These are phyloP conservation scores for Oreortyx pictus DNA, from an alignment of 2,797 vertebrate genomes.

Conservation along the genomic window DNA sequence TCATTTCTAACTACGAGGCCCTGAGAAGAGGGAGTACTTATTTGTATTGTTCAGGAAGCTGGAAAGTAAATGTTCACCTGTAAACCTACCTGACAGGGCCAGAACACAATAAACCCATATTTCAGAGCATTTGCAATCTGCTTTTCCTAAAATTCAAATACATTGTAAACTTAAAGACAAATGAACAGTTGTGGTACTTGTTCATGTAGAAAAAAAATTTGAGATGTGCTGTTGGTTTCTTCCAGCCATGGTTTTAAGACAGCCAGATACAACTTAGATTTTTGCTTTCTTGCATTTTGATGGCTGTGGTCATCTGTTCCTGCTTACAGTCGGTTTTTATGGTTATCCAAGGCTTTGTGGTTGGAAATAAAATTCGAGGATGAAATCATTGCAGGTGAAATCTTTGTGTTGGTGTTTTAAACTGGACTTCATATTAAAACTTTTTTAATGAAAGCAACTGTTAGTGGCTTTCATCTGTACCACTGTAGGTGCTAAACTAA, in stretches of 20 bases:
- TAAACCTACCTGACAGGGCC: neutral
- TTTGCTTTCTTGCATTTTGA: neutral
- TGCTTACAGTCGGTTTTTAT: neutral
- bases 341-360: neutral
- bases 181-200: neutral
- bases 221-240: neutral
- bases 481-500: neutral
- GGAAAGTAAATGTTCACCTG: neutral
- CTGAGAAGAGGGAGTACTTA: neutral
- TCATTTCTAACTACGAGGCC: neutral
- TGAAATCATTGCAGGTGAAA: neutral
- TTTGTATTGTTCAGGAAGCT: neutral
- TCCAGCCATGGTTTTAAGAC: neutral
- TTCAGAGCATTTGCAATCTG: neutral
- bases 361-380: neutral
- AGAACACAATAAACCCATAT: neutral
- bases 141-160: neutral
- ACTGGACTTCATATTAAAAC: neutral
- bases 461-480: neutral
- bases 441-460: constrained; percentile 11
- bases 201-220: neutral
- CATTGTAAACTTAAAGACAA: neutral
- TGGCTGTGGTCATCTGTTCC: neutral
- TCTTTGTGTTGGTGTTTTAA: neutral
- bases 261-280: neutral